Evolutionary conservation across 2,888 invertebrate species (phyloP).

Genomic region (Tubulanus polymorphus): DNA sequence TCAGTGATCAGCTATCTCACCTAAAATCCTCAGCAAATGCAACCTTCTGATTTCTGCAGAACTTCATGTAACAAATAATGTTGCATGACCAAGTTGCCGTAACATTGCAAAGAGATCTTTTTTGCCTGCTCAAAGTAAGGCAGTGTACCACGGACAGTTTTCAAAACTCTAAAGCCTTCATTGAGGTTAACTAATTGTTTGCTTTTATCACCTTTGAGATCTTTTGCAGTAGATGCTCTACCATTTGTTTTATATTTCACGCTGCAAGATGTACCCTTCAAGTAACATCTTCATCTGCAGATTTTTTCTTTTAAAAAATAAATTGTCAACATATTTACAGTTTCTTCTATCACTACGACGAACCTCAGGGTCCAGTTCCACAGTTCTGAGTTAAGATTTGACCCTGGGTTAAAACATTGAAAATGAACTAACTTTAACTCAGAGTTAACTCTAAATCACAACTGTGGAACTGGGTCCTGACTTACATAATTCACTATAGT

Average conservation of each 20-base stretch:
- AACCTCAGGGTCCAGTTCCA: no score
- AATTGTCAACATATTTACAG: not conserved
- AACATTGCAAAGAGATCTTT: slow-evolving; percentile 14
- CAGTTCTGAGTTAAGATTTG: no score
- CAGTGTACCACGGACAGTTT: slow-evolving; percentile 18
- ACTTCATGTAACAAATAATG: slow-evolving; percentile 7
- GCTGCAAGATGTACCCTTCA: no score
- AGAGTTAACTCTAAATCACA: no score
- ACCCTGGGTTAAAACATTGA: no score
- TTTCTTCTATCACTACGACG: slow-evolving; percentile 4
- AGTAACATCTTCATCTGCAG: slow-evolving; percentile 12
- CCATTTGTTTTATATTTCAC: no score
- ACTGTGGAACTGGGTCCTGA: no score
- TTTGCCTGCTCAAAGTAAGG: slow-evolving; percentile 10
- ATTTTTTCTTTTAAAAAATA: slow-evolving; percentile 11
- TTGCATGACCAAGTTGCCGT: slow-evolving; percentile 10
- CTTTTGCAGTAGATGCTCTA: not conserved
- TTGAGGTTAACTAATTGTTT: slow-evolving; percentile 10
- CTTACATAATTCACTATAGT: not conserved
- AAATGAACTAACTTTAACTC: no score
- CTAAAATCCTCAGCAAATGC: slow-evolving; percentile 1
- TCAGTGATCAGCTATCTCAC: not conserved
- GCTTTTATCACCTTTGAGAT: not conserved
- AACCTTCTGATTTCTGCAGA: not conserved
- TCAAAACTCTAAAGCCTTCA: slow-evolving; percentile 17